These are phyloP conservation scores for Lamellibrachia luymesi DNA, from an alignment of 1,140 invertebrate species.

Conservation along the genomic window DNA sequence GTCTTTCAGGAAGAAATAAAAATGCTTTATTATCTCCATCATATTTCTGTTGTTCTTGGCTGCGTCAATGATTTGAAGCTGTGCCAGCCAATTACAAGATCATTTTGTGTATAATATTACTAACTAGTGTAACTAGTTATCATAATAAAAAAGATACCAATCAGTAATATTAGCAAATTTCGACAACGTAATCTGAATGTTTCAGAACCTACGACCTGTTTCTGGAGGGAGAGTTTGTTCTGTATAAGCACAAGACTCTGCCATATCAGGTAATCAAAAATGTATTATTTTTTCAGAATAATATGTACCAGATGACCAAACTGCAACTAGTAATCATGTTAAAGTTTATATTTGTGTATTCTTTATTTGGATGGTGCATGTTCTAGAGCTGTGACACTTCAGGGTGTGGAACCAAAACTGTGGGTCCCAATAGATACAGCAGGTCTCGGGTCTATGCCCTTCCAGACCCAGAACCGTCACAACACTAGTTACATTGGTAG, in stretches of 20 bases:
- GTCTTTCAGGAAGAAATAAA: neutral
- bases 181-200: neutral
- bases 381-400: too few species aligned
- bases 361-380: too few species aligned
- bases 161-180: neutral
- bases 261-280: conserved; percentile 30
- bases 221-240: conserved; percentile 49
- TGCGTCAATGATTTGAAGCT: neutral
- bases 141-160: neutral
- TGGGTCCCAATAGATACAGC: too few species aligned
- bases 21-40: neutral
- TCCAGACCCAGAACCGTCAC: too few species aligned
- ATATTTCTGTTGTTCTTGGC: neutral
- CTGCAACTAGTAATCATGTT: too few species aligned
- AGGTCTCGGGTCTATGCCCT: too few species aligned
- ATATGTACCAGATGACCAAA: neutral
- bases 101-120: too few species aligned
- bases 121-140: neutral
- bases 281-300: neutral
- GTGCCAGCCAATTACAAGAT: too few species aligned
- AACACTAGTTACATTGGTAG: too few species aligned
- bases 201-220: conserved; percentile 45
- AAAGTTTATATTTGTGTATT: too few species aligned
- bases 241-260: conserved; percentile 41
- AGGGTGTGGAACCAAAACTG: too few species aligned